Conservation (phyloP, 2,113 vertebrate genomes). For the Carlito syrichta region DNA sequence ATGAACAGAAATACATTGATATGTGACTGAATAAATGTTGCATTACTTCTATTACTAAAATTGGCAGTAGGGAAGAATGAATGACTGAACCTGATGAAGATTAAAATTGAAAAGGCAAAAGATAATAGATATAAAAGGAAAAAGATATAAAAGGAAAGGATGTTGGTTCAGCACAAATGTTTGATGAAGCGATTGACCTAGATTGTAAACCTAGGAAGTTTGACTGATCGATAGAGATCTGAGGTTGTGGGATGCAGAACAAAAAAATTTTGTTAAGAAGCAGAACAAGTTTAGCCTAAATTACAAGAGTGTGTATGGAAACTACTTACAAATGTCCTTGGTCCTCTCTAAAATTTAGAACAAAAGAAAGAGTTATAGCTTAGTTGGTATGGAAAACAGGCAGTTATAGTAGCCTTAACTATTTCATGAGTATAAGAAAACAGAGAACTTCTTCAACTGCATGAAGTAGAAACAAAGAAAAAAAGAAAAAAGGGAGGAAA, state of each 20-base stretch:
- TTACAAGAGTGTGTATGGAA: not conserved
- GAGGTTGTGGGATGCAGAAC: not conserved
- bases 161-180: not conserved
- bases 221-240: not conserved
- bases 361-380: not conserved
- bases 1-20: not conserved
- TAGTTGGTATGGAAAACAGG: not conserved
- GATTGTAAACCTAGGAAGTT: not conserved
- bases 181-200: not conserved
- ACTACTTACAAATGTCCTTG: not conserved
- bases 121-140: no score
- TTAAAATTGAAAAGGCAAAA: not conserved
- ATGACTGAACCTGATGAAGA: not conserved
- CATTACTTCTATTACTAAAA: not conserved
- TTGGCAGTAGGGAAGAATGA: not conserved
- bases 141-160: not conserved
- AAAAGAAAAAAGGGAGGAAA: no score
- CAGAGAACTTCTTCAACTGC: not conserved
- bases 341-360: not conserved
- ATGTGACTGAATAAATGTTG: not conserved
- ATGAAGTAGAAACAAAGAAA: not conserved
- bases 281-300: not conserved
- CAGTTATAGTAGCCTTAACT: not conserved
- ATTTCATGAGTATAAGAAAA: not conserved
- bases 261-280: not conserved